A percentile compares a stretch with the other conserved stretches of the same genome.
Evolutionary conservation across 2,113 vertebrate genomes (phyloP).

Genomic region (Pantherophis guttatus): DNA sequence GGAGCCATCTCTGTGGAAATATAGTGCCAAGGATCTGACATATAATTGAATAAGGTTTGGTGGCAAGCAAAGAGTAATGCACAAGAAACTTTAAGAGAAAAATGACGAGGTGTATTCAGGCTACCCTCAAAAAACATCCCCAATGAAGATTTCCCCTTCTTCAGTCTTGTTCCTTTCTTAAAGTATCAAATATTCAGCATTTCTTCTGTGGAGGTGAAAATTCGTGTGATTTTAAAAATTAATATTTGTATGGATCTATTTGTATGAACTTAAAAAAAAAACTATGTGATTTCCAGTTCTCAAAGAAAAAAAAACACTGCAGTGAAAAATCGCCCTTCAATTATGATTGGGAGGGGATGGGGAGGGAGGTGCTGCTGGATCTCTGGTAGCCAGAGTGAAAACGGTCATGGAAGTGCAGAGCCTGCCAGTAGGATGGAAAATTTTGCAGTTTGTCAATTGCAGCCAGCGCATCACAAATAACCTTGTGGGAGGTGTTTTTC

Average conservation of each 20-base stretch:
- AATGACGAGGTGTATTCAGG: background rate
- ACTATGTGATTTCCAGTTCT: background rate
- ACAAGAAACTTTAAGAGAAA: background rate
- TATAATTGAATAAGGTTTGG: background rate
- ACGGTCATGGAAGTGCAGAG: background rate
- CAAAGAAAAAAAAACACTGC: background rate
- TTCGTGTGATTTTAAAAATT: background rate
- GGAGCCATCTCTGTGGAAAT: background rate
- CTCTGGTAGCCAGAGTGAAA: background rate
- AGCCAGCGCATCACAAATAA: background rate
- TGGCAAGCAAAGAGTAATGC: background rate
- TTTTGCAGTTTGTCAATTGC: background rate
- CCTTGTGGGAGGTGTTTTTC: background rate
- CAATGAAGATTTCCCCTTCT: background rate
- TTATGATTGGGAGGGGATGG: background rate
- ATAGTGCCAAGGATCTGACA: background rate
- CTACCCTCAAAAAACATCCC: background rate
- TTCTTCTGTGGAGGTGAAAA: background rate
- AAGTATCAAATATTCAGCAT: background rate
- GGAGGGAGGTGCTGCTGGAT: background rate
- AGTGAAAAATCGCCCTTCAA: background rate
- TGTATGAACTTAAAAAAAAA: background rate
- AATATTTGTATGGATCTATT: background rate
- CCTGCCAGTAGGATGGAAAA: background rate
- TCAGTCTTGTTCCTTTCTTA: background rate